Conservation (phyloP, 1,140 invertebrate genomes). For the Polyergus mexicanus region DNA sequence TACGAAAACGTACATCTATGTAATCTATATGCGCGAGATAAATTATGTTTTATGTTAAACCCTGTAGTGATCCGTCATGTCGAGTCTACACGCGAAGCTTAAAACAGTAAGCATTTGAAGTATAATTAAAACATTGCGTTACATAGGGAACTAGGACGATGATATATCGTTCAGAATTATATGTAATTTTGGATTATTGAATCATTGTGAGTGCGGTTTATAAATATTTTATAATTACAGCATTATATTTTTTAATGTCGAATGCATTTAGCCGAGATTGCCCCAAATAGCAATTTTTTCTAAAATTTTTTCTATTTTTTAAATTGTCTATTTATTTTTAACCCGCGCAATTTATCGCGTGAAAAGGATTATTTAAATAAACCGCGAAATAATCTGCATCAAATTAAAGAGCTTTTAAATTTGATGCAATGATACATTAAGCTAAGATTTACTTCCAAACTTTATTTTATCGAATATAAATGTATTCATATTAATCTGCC, state of each 20-base stretch:
- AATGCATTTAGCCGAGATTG: slow-evolving; percentile 15
- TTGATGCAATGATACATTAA: background rate
- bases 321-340: slow-evolving; percentile 8
- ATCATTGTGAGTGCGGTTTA: background rate
- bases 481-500: background rate
- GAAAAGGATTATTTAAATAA: slow-evolving; percentile 1
- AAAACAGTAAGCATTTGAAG: slow-evolving; percentile 30
- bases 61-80: slow-evolving; percentile 46
- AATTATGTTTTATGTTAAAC: slow-evolving; percentile 50
- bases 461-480: background rate
- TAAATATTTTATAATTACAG: background rate
- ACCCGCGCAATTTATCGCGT: background rate
- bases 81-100: slow-evolving; percentile 44
- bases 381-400: background rate
- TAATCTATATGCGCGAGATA: slow-evolving; percentile 34
- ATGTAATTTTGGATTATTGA: slow-evolving; percentile 13
- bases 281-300: background rate
- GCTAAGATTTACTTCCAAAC: background rate
- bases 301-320: background rate
- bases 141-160: background rate
- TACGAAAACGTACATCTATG: background rate
- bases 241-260: slow-evolving; percentile 35
- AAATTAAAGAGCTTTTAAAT: background rate
- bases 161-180: slow-evolving; percentile 18
- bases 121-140: slow-evolving; percentile 47